phyloP scores from a whole-genome alignment of 2,888 invertebrate species.

The Tromatobia lineatoria region DNA sequence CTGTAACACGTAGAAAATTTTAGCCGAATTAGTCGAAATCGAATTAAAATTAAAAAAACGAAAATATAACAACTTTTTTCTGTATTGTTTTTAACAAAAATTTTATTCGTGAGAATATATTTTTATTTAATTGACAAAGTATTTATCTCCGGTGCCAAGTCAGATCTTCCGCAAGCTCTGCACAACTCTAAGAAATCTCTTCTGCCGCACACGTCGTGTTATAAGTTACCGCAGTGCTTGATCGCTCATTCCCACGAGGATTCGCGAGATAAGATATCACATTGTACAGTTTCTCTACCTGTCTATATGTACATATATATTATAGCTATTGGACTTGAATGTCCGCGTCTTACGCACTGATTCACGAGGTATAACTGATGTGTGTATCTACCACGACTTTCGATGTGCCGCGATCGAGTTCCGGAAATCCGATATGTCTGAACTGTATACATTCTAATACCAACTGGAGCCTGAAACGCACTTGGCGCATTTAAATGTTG shows the following conservation, averaged over 20 bases:
- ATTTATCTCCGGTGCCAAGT: not conserved
- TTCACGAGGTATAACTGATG: not conserved
- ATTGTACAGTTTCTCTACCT: constrained; percentile 3
- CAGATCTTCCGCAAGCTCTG: not conserved
- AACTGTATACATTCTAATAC: not conserved
- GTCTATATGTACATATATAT: not conserved
- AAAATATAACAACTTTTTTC: too few species aligned
- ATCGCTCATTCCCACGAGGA: constrained; percentile 38
- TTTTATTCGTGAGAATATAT: not conserved
- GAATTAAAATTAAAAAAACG: too few species aligned
- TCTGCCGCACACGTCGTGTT: constrained; percentile 10
- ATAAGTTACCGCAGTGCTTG: not conserved
- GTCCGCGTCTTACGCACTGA: not conserved
- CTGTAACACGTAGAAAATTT: too few species aligned
- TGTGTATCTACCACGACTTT: not conserved
- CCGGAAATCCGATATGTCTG: constrained; percentile 14
- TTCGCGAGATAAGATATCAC: constrained; percentile 23
- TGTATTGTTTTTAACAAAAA: not conserved
- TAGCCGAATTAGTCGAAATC: too few species aligned
- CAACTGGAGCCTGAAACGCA: not conserved
- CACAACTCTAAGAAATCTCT: constrained; percentile 2
- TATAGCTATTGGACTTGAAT: not conserved
- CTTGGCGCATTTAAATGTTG: not conserved
- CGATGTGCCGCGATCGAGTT: constrained; percentile 6
- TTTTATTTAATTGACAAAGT: not conserved